Percentiles rank a stretch among this genome's conserved stretches.
Evolutionary conservation across 2,113 vertebrate genomes (phyloP).

Genomic region (Cebus imitator): DNA sequence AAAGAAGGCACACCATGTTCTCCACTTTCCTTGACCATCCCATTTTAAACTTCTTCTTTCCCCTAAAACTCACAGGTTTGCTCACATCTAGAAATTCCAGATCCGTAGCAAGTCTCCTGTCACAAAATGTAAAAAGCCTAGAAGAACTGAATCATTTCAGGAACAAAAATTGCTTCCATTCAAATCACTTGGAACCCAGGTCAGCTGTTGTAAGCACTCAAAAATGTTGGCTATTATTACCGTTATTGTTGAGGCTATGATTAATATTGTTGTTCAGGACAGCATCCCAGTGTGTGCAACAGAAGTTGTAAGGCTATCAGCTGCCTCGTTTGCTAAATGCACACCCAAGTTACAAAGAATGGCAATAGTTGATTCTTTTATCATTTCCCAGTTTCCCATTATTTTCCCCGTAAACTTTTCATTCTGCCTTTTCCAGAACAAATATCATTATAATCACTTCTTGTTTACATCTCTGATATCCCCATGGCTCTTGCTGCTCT

Average conservation of each 20-base stretch:
- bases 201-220: neutral
- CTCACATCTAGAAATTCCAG: neutral
- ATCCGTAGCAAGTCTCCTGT: neutral
- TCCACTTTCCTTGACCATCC: neutral
- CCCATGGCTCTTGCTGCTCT: slow-evolving; percentile 64
- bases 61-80: neutral
- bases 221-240: neutral
- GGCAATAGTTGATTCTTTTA: slow-evolving; percentile 14
- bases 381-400: slow-evolving; percentile 22
- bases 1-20: neutral
- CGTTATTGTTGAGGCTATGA: neutral
- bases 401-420: slow-evolving; percentile 10
- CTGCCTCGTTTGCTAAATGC: slow-evolving; percentile 9
- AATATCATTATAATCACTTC: slow-evolving; percentile 71
- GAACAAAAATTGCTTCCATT: neutral
- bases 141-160: neutral
- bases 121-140: neutral
- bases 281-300: neutral
- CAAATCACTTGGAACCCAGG: neutral
- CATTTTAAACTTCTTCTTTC: neutral
- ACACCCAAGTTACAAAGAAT: slow-evolving; percentile 29
- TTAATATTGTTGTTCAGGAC: neutral
- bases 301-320: slow-evolving; percentile 18
- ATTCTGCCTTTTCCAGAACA: slow-evolving; percentile 62
- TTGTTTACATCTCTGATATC: slow-evolving; percentile 67